Evolutionary conservation across 2,888 invertebrate genomes (phyloP), one percentile per base, ranked within the genome.

Genomic region (Myopa testacea): DNA sequence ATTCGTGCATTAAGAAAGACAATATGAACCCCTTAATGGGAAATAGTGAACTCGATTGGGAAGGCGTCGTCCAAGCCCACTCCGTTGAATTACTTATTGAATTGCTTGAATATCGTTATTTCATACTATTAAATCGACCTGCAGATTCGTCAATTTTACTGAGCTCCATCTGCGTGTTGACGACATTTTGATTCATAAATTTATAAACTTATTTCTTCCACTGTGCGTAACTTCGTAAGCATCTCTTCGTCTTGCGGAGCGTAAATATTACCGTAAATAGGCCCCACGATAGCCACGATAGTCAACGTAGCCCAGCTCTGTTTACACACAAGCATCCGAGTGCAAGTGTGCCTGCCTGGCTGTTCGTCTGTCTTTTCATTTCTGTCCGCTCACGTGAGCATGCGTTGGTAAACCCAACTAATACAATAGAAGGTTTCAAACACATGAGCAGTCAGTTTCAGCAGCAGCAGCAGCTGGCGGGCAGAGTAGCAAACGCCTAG

Each of bases 311-410:
- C n/a, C 38, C 37, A 37, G 34, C 67, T 26, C 26, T 34, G 67
- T 5, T 14, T 38, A 40, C 67, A 38, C 40, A 37, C n/a, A 67
- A 14, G 67, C 37, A n/a, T 67, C 26, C 12, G 16, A 67, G 38
- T 67, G 55, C 16, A 55, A 52, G 71, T 38, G 58, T 37, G 4
- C 16, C 19, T 40, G 16, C 19, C 65, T 37, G 34, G 19, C 10
- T 63, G 19, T 63, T 7, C 19, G 50, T 69, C 16, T 75, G 50
- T n/a, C 10, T 68, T 37, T 45, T 16, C 19, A 67, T 73, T 19
- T 76, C 45, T 55, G n/a, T 63, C 62, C 37, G 63, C 67, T 67
- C 69, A 58, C 52, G 69, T 55, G 50, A 52, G 72, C 60, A 16
- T 71, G 70, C 60, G 19, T n/a, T 62, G 40, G 16, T 60, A 62